These are phyloP conservation scores for Sesamia nonagrioides DNA, from an alignment of 1,140 invertebrate genomes.

Conservation along the genomic window DNA sequence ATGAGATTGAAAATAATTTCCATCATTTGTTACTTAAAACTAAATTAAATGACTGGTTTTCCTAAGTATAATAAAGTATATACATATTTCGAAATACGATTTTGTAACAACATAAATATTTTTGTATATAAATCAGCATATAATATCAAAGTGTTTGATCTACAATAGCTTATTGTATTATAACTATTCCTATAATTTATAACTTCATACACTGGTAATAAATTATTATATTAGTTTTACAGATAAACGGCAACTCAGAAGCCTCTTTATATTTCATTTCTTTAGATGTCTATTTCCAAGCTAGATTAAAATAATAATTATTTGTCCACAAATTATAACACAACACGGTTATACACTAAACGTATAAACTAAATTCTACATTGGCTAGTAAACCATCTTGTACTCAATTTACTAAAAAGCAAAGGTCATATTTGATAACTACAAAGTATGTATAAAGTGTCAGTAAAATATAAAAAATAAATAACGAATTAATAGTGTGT, in stretches of 20 bases:
- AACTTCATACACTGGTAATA: slow-evolving; percentile 30
- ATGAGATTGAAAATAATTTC: slow-evolving; percentile 23
- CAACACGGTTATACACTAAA: slow-evolving; percentile 18
- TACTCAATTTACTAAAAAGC: slow-evolving; percentile 20
- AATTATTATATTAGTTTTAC: slow-evolving; percentile 43
- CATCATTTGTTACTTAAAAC: slow-evolving; percentile 8
- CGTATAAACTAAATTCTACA: slow-evolving; percentile 24
- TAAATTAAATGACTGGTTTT: slow-evolving; percentile 41
- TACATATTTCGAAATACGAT: neutral
- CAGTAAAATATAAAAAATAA: neutral
- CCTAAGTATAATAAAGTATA: neutral
- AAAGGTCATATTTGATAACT: slow-evolving; percentile 6
- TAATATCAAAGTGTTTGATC: neutral
- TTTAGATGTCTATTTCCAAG: slow-evolving; percentile 12
- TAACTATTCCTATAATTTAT: neutral
- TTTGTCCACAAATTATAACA: neutral
- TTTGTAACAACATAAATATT: neutral
- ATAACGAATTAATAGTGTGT: neutral
- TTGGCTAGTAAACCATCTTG: neutral
- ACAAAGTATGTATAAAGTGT: neutral
- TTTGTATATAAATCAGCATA: neutral
- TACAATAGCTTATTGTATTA: slow-evolving; percentile 5
- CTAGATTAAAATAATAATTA: slow-evolving; percentile 14
- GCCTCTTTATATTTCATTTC: slow-evolving; percentile 32
- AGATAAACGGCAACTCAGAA: slow-evolving; percentile 33